A percentile compares a stretch with the other conserved stretches of the same genome.
phyloP scores from a whole-genome alignment of 2,113 vertebrate species.

The Dendrocopos noguchii region DNA sequence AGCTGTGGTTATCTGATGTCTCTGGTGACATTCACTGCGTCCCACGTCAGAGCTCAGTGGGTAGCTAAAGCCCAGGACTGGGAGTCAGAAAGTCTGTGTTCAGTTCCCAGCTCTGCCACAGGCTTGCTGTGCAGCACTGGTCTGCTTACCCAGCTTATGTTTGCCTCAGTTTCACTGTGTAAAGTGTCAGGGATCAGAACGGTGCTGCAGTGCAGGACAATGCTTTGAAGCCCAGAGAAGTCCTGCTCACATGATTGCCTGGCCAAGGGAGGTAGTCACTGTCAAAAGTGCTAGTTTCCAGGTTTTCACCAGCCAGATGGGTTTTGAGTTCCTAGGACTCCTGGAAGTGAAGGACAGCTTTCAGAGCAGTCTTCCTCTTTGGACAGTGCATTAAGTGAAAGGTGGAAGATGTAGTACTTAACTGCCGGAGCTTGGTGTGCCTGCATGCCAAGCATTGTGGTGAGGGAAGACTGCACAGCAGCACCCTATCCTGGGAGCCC shows the following conservation, averaged over 20 bases:
- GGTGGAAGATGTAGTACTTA: background rate
- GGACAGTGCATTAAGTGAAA: background rate
- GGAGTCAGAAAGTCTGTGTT: slow-evolving; percentile 68
- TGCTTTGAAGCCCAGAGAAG: background rate
- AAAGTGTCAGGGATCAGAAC: background rate
- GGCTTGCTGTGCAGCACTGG: slow-evolving; percentile 18
- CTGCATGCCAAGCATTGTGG: accelerated
- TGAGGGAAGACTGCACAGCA: background rate
- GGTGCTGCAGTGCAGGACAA: background rate
- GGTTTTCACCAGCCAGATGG: background rate
- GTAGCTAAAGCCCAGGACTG: background rate
- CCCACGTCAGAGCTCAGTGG: slow-evolving; percentile 53
- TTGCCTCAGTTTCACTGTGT: slow-evolving; percentile 40
- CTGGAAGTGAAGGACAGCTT: background rate
- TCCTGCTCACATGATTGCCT: background rate
- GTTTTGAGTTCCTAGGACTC: background rate
- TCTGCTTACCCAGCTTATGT: slow-evolving; percentile 43
- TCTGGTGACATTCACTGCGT: slow-evolving; percentile 60
- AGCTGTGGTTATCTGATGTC: slow-evolving; percentile 67
- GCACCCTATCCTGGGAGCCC: accelerated
- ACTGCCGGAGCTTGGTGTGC: background rate
- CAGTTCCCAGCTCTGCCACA: slow-evolving; percentile 60
- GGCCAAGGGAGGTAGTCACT: background rate
- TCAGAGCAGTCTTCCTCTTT: background rate
- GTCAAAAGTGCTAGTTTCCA: background rate